Base-by-base conservation (phyloP, 2,797 vertebrate species). In the Chaetophractus vellerosus region DNA sequence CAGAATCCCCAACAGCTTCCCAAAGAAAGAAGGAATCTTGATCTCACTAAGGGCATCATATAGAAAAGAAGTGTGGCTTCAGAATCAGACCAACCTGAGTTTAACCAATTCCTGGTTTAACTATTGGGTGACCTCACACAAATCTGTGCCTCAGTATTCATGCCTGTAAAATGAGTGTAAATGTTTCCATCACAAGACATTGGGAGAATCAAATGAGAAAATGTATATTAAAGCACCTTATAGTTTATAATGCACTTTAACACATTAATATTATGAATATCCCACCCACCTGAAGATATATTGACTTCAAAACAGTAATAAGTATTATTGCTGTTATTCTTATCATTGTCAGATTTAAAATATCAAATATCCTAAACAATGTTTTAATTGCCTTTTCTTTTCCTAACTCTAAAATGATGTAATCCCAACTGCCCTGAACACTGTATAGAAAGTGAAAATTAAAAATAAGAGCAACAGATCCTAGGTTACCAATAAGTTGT, bases 311-410 rank as follows among this genome's bases (percentile, higher is more conserved):
- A n/a, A n/a, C n/a, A n/a, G n/a, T n/a, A 41, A 48, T 6, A 41
- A 79, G 18, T 9, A 1, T 80, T 74, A 18, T 55, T 74, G n/a
- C 8, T 71, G 8, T 28, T 88, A 52, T 55, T 79, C 74, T 85
- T 79, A 38, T 41, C 41, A 79, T 9, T n/a, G 36, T 84, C 80
- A 84, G n/a, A 87, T 76, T 66, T 71, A 68, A 86, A 91, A 66
- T 38, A 66, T 28, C 18, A 75, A 11, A 57, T 87, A 92, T 90
- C 18, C 72, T 28, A 45, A n/a, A 9, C 33, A 63, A 1, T 55
- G 0, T 93, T 89, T 38, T 59, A 59, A 16, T 66, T 74, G 28
- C 48, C 18, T 93, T 59, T 55, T 81, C 9, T 82, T 92, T 79
- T 31, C 78, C 33, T 14, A 52, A 21, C 8, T 52, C 1, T 63